These are phyloP conservation scores for Noctilio leporinus DNA, from an alignment of 2,113 vertebrate species.

Conservation along the genomic window DNA sequence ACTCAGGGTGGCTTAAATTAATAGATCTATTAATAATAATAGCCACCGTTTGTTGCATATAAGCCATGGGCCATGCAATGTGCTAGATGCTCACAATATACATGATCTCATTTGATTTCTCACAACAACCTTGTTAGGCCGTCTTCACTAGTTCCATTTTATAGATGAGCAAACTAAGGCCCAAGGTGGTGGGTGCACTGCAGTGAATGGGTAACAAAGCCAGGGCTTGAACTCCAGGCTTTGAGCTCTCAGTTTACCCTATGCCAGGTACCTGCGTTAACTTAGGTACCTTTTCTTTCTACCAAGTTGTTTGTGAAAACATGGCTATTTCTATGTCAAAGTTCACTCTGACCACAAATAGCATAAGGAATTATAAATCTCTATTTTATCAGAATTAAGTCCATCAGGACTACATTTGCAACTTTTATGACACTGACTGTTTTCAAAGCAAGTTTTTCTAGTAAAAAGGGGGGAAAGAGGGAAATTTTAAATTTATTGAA, in stretches of 20 bases:
- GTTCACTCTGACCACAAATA: slow-evolving; percentile 13
- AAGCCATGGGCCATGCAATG: neutral
- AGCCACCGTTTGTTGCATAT: neutral
- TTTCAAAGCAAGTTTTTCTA: slow-evolving; percentile 16
- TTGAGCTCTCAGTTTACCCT: neutral
- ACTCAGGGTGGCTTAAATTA: neutral
- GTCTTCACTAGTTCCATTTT: neutral
- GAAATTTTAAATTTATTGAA: neutral
- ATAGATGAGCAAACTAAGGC: neutral
- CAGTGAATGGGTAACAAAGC: neutral
- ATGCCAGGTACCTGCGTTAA: neutral
- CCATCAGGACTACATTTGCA: neutral
- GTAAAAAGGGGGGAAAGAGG: neutral
- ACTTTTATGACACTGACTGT: neutral
- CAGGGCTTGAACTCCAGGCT: neutral
- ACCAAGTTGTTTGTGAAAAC: neutral
- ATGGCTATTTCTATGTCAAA: neutral
- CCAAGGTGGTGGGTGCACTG: neutral
- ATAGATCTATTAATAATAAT: neutral
- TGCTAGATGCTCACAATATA: neutral
- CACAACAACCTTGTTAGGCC: neutral
- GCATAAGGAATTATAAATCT: neutral
- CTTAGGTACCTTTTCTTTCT: neutral
- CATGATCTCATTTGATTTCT: neutral
- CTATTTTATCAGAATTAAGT: slow-evolving; percentile 29